Evolutionary conservation across 2,888 invertebrate species (phyloP).

Genomic region (Deilephila porcellus): DNA sequence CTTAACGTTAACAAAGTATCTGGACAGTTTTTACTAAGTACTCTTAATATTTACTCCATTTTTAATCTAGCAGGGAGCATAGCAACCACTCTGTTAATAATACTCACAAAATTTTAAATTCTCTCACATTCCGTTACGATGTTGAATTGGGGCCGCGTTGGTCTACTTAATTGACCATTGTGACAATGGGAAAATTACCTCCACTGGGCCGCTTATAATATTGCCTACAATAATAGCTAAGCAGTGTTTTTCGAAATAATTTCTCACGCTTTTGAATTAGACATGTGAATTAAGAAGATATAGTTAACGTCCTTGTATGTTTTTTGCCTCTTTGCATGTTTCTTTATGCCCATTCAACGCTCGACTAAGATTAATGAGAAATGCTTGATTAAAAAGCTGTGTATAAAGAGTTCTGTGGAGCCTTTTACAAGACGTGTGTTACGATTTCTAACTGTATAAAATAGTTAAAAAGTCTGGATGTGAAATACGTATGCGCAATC

Average conservation of each 20-base stretch:
- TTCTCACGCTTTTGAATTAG: constrained; percentile 70
- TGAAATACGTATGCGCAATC: too few species aligned
- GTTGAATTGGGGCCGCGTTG: constrained; percentile 59
- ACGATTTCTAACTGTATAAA: too few species aligned
- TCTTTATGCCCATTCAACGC: background rate
- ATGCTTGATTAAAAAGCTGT: background rate
- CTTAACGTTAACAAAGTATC: too few species aligned
- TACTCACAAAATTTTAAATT: constrained; percentile 53
- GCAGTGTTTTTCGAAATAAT: constrained; percentile 71
- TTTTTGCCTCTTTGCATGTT: background rate
- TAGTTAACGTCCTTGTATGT: background rate
- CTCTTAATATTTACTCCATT: background rate
- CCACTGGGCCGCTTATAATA: constrained; percentile 73
- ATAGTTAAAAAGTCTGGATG: too few species aligned
- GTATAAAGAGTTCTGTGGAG: too few species aligned
- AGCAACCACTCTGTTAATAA: background rate
- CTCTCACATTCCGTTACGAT: constrained; percentile 63
- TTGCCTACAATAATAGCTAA: constrained; percentile 61
- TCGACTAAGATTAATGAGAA: background rate
- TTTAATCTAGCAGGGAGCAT: background rate
- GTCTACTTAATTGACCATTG: constrained; percentile 79
- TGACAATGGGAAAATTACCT: constrained; percentile 73
- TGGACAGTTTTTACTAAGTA: too few species aligned
- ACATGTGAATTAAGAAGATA: constrained; percentile 7
- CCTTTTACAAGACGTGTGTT: too few species aligned